Evolutionary conservation across 2,888 invertebrate genomes (phyloP).

Genomic region (Phaonia tiefii): DNA sequence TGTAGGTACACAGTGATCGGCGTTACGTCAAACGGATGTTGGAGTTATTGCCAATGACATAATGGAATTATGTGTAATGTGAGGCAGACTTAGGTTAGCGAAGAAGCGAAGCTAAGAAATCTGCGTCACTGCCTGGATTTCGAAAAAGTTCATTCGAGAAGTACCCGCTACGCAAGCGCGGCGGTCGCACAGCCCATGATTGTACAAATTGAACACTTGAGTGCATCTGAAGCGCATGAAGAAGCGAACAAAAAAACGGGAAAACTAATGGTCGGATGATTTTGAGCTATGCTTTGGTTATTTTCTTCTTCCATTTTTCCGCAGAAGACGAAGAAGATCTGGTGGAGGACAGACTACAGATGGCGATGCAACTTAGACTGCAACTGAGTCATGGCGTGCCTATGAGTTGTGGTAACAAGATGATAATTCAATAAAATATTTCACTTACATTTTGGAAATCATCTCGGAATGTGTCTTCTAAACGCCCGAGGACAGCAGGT

Average conservation of each 20-base stretch:
- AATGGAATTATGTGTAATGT: conserved; percentile 54
- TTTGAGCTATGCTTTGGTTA: neutral
- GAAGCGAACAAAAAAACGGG: neutral
- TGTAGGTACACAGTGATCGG: no score
- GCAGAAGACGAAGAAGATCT: conserved; percentile 3
- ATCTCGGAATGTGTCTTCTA: conserved; percentile 16
- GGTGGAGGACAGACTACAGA: neutral
- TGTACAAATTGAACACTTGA: conserved; percentile 57
- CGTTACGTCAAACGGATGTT: neutral
- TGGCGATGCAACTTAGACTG: neutral
- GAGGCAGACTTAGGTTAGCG: no score
- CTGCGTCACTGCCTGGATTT: neutral
- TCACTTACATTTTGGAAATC: conserved; percentile 38
- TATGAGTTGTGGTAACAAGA: neutral
- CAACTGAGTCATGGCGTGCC: conserved; percentile 9
- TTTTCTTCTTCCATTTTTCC: neutral
- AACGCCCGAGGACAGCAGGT: conserved; percentile 8
- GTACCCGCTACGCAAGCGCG: conserved; percentile 8
- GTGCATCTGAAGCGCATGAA: conserved; percentile 52
- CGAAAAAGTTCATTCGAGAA: neutral
- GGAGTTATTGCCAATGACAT: conserved; percentile 46
- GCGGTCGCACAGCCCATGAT: neutral
- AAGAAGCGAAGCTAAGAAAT: neutral
- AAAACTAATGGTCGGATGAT: conserved; percentile 3
- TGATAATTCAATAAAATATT: conserved; percentile 6